phyloP scores from a whole-genome alignment of 2,113 vertebrate genomes.

The Mustelus asterias region DNA sequence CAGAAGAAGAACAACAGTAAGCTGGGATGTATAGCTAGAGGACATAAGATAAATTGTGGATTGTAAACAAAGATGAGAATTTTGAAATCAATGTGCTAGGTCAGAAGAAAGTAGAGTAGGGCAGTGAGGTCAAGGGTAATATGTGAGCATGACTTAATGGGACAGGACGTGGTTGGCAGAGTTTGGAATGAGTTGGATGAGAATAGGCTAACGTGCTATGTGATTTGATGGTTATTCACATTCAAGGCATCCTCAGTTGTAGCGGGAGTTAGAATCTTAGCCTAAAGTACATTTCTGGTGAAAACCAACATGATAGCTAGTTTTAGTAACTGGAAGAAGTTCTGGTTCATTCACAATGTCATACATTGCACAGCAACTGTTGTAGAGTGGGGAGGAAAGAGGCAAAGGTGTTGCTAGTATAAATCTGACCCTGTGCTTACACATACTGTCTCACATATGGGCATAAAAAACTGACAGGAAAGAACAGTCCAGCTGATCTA shows the following conservation, averaged over 20 bases:
- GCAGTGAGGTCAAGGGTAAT: too few species aligned
- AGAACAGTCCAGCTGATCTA: neutral
- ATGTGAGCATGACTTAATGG: too few species aligned
- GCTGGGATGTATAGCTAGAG: neutral
- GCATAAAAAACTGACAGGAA: too few species aligned
- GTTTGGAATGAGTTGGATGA: too few species aligned
- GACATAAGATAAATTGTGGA: neutral
- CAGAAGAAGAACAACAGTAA: neutral
- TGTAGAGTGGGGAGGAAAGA: too few species aligned
- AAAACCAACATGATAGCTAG: neutral
- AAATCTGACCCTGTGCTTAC: too few species aligned
- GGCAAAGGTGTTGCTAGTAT: too few species aligned
- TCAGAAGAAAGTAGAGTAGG: neutral
- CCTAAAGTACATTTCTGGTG: neutral
- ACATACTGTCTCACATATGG: too few species aligned
- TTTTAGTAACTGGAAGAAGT: neutral
- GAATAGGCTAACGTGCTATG: too few species aligned
- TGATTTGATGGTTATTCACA: neutral
- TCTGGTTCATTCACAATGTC: neutral
- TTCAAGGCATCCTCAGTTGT: neutral
- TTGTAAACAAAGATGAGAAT: neutral
- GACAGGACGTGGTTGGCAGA: too few species aligned
- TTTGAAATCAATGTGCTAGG: neutral
- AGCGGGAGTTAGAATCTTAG: neutral
- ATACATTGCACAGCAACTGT: neutral